A percentile compares a stretch with the other conserved stretches of the same genome.
These are phyloP conservation scores for Stegastes partitus DNA, from an alignment of 2,113 vertebrate species.

Conservation along the genomic window DNA sequence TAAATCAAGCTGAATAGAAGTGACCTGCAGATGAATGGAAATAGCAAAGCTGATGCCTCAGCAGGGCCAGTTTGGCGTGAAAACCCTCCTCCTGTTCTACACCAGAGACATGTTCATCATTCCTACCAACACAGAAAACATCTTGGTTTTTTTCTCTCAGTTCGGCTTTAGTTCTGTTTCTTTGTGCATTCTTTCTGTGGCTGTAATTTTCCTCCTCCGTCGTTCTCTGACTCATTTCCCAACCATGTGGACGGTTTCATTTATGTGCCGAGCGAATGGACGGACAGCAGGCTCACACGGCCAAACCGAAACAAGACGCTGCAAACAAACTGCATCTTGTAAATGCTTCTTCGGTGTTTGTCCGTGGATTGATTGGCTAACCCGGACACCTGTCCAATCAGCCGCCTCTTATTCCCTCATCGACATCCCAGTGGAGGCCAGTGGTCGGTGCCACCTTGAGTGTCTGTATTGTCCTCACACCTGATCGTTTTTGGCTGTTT, in stretches of 20 bases:
- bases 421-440: neutral
- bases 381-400: too few species aligned
- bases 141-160: neutral
- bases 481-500: neutral
- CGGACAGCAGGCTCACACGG: neutral
- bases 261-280: constrained; percentile 1
- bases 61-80: neutral
- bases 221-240: neutral
- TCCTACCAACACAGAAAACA: neutral
- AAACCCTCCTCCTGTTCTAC: neutral
- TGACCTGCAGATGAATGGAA: neutral
- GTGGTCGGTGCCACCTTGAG: neutral
- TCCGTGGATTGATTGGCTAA: neutral
- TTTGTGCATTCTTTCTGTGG: neutral
- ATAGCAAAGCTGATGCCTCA: neutral
- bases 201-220: neutral
- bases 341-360: neutral
- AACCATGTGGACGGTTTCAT: too few species aligned
- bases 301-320: neutral
- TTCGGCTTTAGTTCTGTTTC: neutral
- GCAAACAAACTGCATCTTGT: neutral
- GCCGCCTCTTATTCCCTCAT: neutral
- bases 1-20: too few species aligned
- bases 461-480: constrained; percentile 7
- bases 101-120: neutral